Conservation (phyloP, 2,797 vertebrate species). For the Carcharodon carcharias region DNA sequence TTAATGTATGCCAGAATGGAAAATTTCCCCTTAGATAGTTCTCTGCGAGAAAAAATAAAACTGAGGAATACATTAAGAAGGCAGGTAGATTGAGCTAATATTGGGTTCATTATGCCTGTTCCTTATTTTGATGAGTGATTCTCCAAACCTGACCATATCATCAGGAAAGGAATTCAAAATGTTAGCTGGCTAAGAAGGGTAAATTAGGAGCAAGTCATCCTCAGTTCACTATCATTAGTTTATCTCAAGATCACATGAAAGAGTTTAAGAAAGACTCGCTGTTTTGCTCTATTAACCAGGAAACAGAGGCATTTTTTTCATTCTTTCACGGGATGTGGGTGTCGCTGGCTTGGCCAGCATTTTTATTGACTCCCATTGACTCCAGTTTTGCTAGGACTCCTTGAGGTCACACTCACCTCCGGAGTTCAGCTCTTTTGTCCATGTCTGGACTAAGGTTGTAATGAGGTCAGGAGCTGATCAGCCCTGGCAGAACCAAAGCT, state of each 20-base stretch:
- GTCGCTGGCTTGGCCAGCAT: too few species aligned
- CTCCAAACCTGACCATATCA: neutral
- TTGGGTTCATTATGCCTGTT: neutral
- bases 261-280: neutral
- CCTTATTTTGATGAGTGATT: neutral
- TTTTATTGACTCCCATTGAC: too few species aligned
- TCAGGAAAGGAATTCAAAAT: neutral
- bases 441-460: too few species aligned
- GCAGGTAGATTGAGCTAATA: neutral
- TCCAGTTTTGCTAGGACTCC: too few species aligned
- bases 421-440: too few species aligned
- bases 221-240: neutral
- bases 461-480: too few species aligned
- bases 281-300: neutral
- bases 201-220: neutral
- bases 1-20: neutral
- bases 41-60: neutral
- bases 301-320: neutral
- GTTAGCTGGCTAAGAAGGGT: neutral
- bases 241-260: neutral
- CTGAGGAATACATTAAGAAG: neutral
- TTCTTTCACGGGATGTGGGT: too few species aligned
- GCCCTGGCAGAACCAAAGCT: too few species aligned
- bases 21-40: neutral
- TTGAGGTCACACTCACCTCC: too few species aligned